These are phyloP conservation scores for Maniola hyperantus DNA, from an alignment of 2,888 invertebrate genomes.

Conservation along the genomic window DNA sequence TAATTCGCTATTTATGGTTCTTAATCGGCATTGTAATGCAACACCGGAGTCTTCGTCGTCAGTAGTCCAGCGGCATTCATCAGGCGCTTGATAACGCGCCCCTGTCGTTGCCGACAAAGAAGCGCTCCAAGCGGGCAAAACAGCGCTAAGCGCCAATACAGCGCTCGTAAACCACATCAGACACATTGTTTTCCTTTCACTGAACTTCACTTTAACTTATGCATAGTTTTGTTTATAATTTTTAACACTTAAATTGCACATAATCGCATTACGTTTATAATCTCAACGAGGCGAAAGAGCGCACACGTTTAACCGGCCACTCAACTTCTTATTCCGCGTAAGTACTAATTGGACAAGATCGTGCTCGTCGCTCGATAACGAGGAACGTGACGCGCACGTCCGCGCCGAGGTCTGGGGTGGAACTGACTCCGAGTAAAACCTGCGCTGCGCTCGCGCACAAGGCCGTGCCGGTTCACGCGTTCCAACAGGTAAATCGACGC, in stretches of 20 bases:
- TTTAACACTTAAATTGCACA: slow-evolving; percentile 67
- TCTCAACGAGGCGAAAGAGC: slow-evolving; percentile 58
- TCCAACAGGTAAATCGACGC: slow-evolving; percentile 82
- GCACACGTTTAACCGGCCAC: slow-evolving; percentile 77
- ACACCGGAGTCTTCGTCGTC: slow-evolving; percentile 86
- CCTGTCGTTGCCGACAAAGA: slow-evolving; percentile 76
- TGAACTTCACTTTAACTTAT: slow-evolving; percentile 66
- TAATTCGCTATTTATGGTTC: slow-evolving; percentile 91
- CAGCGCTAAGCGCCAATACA: slow-evolving; percentile 70
- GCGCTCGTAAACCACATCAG: slow-evolving; percentile 67
- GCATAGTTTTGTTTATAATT: slow-evolving; percentile 73
- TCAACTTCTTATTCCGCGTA: slow-evolving; percentile 81
- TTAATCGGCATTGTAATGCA: slow-evolving; percentile 87
- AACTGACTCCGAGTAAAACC: slow-evolving; percentile 77
- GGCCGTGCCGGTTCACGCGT: slow-evolving; percentile 83
- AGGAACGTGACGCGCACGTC: slow-evolving; percentile 68
- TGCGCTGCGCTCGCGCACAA: slow-evolving; percentile 83
- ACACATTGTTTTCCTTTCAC: slow-evolving; percentile 68
- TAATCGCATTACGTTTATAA: slow-evolving; percentile 61
- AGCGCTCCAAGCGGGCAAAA: slow-evolving; percentile 69
- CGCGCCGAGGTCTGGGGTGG: slow-evolving; percentile 77
- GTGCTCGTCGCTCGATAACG: slow-evolving; percentile 59
- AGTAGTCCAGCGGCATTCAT: slow-evolving; percentile 91
- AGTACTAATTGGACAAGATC: slow-evolving; percentile 80
- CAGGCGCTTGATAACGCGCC: slow-evolving; percentile 89